These are phyloP conservation scores for Chalcosyrphus nemorum DNA, from an alignment of 2,888 invertebrate species.

Conservation along the genomic window DNA sequence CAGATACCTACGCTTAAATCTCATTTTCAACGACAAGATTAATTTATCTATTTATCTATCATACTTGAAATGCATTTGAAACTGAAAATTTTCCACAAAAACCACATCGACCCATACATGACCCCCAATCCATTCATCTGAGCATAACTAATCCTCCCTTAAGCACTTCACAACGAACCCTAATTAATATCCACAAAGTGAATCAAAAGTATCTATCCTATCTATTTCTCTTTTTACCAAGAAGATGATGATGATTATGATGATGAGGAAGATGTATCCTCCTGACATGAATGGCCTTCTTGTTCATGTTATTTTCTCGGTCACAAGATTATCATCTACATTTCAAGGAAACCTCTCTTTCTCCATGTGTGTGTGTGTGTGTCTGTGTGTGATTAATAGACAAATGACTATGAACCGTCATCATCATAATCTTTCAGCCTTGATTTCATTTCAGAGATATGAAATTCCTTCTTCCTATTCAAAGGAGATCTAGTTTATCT, in stretches of 20 bases:
- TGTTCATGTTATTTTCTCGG: slow-evolving; percentile 68
- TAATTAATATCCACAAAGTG: slow-evolving; percentile 68
- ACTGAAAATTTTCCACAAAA: slow-evolving; percentile 1
- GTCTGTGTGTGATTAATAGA: slow-evolving; percentile 60
- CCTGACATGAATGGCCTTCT: slow-evolving; percentile 67
- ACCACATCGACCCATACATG: slow-evolving; percentile 43
- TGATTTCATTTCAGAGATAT: slow-evolving; percentile 66
- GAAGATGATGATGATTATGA: too few relatives aligned
- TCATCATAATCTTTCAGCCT: slow-evolving; percentile 65
- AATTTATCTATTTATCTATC: too few relatives aligned
- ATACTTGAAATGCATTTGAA: not conserved
- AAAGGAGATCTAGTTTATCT: slow-evolving; percentile 46
- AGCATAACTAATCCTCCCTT: slow-evolving; percentile 20
- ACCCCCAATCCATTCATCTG: slow-evolving; percentile 35
- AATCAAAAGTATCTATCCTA: slow-evolving; percentile 39
- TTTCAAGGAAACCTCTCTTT: slow-evolving; percentile 40
- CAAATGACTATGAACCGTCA: slow-evolving; percentile 66
- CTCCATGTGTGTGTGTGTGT: slow-evolving; percentile 1
- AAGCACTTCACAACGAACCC: slow-evolving; percentile 48
- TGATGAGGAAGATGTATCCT: slow-evolving; percentile 16
- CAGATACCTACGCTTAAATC: too few relatives aligned
- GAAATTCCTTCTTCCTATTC: slow-evolving; percentile 29
- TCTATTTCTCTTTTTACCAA: not conserved
- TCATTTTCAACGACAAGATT: too few relatives aligned
- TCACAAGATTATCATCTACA: slow-evolving; percentile 69